phyloP scores from a whole-genome alignment of 2,113 vertebrate genomes.

The Odocoileus virginianus region DNA sequence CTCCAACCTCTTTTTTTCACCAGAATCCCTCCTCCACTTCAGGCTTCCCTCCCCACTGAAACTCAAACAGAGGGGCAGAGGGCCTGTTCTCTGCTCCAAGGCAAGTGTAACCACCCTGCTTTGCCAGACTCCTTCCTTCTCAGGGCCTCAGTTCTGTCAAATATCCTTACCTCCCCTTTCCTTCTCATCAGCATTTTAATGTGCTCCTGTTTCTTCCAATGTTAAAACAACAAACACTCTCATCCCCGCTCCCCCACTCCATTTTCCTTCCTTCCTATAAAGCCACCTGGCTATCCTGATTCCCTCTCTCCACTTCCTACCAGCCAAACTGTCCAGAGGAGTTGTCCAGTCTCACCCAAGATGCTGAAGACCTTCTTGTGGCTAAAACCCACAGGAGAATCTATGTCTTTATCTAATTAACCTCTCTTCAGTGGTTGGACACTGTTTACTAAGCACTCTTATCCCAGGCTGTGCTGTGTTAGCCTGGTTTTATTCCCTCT shows the following conservation, averaged over 20 bases:
- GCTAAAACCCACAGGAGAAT: background rate
- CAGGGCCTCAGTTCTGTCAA: background rate
- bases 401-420: background rate
- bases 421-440: background rate
- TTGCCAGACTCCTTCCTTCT: background rate
- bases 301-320: background rate
- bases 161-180: background rate
- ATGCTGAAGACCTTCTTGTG: background rate
- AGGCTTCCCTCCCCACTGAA: background rate
- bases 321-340: background rate
- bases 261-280: background rate
- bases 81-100: background rate
- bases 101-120: background rate
- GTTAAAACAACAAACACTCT: background rate
- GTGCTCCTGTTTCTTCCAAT: background rate
- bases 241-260: accelerated
- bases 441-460: background rate
- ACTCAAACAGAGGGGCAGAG: background rate
- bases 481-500: background rate
- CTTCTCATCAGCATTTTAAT: background rate
- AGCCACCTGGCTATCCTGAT: background rate
- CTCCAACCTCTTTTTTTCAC: background rate
- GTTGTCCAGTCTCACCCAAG: background rate
- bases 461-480: background rate
- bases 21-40: background rate